A percentile compares a stretch with the other conserved stretches of the same genome.
Evolutionary conservation across 2,113 vertebrate genomes (phyloP).

Genomic region (Desmodus rotundus): DNA sequence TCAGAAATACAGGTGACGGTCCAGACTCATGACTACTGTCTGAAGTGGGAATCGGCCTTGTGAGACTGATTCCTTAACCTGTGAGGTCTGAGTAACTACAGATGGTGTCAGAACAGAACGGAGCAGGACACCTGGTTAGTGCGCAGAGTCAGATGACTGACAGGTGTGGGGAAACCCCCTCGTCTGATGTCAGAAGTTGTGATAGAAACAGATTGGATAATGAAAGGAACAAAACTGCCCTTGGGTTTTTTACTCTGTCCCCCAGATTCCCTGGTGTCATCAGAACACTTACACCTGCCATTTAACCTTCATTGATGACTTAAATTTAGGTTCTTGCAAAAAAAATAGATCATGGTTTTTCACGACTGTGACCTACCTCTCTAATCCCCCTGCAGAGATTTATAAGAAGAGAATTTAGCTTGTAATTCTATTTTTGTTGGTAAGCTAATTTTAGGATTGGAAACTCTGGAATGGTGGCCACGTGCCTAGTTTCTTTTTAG

Average conservation of each 20-base stretch:
- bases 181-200: neutral
- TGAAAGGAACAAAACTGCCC: neutral
- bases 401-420: neutral
- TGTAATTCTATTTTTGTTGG: constrained; percentile 4
- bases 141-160: neutral
- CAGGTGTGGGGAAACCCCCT: neutral
- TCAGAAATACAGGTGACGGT: neutral
- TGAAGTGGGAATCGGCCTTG: neutral
- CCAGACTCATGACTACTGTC: neutral
- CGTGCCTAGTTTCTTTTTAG: constrained; percentile 6
- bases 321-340: neutral
- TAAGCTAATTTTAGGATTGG: constrained; percentile 13
- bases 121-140: neutral
- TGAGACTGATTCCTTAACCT: neutral
- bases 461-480: neutral
- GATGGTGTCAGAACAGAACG: neutral
- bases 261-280: neutral
- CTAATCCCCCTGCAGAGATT: neutral
- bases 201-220: neutral
- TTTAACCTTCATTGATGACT: neutral
- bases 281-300: accelerated
- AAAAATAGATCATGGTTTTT: neutral
- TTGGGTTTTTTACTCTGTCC: neutral
- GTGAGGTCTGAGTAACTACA: neutral
- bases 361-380: neutral